phyloP scores from a whole-genome alignment of 2,797 vertebrate genomes.

The Dicrostonyx torquatus region DNA sequence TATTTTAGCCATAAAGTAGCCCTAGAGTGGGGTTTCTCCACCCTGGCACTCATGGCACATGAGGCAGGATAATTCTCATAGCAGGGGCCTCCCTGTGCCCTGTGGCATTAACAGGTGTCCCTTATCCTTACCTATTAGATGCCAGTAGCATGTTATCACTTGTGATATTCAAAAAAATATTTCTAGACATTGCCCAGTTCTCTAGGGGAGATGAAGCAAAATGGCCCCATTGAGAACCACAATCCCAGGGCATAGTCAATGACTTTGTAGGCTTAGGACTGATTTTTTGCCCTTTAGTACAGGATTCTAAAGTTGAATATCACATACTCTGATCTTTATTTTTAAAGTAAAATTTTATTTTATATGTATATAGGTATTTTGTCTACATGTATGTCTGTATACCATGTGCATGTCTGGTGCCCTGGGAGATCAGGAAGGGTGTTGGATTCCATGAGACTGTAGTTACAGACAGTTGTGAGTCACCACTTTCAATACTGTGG shows the following conservation, averaged over 20 bases:
- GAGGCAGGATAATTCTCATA: not conserved
- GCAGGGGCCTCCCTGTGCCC: not conserved
- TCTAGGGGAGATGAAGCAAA: not conserved
- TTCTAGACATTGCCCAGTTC: not conserved
- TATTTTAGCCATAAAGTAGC: not conserved
- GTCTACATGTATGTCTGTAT: not conserved
- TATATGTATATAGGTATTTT: not conserved
- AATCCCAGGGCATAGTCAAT: not conserved
- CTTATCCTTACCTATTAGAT: not conserved
- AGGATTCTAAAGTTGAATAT: not conserved
- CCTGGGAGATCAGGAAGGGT: not conserved
- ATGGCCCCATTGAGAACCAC: not conserved
- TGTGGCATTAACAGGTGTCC: not conserved
- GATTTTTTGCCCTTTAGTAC: not conserved
- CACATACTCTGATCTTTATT: not conserved
- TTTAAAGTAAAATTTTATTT: not conserved
- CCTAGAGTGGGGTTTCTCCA: not conserved
- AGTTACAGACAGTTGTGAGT: not conserved
- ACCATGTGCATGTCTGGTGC: not conserved
- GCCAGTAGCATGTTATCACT: not conserved
- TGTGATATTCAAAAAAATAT: not conserved
- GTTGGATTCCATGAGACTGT: not conserved
- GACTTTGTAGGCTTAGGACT: not conserved
- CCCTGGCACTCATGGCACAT: not conserved
- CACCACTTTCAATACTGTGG: not conserved